Percentiles rank a stretch among this genome's conserved stretches.
Evolutionary conservation across 2,888 invertebrate species (phyloP).

Genomic region (Choreutis nemorana): DNA sequence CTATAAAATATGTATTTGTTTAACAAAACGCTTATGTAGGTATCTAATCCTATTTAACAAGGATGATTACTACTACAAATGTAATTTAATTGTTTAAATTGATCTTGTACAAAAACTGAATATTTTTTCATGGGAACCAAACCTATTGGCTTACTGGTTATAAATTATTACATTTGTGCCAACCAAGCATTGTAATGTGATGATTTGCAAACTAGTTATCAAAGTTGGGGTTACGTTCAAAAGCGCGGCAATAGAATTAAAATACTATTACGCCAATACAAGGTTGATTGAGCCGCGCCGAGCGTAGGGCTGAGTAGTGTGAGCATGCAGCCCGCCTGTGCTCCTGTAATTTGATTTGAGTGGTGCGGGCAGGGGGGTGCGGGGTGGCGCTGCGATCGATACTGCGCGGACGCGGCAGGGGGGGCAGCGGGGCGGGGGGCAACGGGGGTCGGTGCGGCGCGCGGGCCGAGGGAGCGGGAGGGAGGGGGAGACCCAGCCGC

Average conservation of each 20-base stretch:
- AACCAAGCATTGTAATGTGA: conserved; percentile 26
- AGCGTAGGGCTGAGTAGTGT: not conserved
- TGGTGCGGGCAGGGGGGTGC: conserved; percentile 33
- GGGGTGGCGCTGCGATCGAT: no score
- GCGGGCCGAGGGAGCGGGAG: conserved; percentile 11
- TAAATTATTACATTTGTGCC: no score
- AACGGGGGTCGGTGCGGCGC: conserved; percentile 8
- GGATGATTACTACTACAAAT: no score
- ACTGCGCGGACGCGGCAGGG: no score
- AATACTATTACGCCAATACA: conserved; percentile 60
- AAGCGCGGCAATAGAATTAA: conserved; percentile 61
- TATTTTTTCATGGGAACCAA: no score
- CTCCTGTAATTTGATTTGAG: conserved; percentile 65
- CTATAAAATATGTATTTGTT: no score
- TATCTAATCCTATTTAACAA: no score
- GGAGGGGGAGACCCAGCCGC: conserved; percentile 36
- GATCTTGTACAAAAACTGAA: no score
- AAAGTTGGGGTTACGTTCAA: conserved; percentile 39
- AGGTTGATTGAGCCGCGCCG: conserved; percentile 46
- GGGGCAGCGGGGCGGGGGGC: conserved; percentile 25
- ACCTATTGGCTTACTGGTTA: no score
- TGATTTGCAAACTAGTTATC: conserved; percentile 53
- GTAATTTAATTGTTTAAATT: no score
- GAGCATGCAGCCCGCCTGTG: conserved; percentile 14
- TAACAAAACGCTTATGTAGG: no score